Evolutionary conservation across 1,140 invertebrate species (phyloP), one percentile per base, ranked within the genome.

Genomic region (Ceratina japonica): DNA sequence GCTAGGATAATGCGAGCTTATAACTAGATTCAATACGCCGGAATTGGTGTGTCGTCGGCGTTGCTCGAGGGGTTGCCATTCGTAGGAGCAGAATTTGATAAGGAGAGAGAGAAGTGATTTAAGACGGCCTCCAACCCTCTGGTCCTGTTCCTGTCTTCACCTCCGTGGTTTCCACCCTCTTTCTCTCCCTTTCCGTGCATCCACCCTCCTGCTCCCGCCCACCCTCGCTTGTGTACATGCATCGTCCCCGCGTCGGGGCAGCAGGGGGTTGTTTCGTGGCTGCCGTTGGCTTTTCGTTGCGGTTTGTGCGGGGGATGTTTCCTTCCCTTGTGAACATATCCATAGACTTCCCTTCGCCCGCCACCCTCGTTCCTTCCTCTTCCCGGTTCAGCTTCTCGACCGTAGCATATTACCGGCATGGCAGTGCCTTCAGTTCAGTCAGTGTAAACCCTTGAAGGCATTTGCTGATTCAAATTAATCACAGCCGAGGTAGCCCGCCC

Each of bases 381-480:
- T 56, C 54, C 24, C 79, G 66, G 74, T 16, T 24, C 73, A 64
- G 76, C 84, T 83, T 78, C 77, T 87, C 83, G 86, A 88, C 80
- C 85, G 80, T 80, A 75, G 74, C 87, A 86, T 87, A 88, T 87
- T 89, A 85, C 85, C 59, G 71, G 61, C 76, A 81, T 80, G 72
- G 85, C 84, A 75, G 84, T 88, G 87, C 83, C 88, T 88, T 89
- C 84, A 81, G 86, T 74, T 86, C 85, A 77, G 59, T 86, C 85
- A 83, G 64, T 86, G 81, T 86, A 89, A 90, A 92, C 90, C 91
- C 90, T 90, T 85, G 77, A 76, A 89, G 86, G 91, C 85, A 91
- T 92, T 92, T 91, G 90, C 88, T 89, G 88, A 91, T 91, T 92
- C 90, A 92, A 92, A 92, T 92, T 92, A 92, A 92, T 92, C 91